phyloP scores from a whole-genome alignment of 2,888 invertebrate genomes.

The Leucophora obtusa region DNA sequence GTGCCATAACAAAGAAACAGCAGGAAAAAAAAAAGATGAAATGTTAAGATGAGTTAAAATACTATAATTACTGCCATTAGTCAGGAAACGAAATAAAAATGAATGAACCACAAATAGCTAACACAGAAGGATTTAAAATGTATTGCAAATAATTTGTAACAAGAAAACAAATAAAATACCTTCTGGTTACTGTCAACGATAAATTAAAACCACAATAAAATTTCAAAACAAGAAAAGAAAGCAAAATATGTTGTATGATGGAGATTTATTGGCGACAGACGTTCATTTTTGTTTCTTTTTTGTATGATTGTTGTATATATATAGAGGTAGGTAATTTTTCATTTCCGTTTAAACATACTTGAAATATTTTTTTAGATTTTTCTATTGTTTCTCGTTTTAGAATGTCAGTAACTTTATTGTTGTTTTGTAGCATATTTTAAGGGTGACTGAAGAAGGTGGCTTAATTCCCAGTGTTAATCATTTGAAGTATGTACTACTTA shows the following conservation, averaged over 20 bases:
- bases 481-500: too few species aligned
- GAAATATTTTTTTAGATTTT: constrained; percentile 1
- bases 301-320: neutral
- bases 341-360: constrained; percentile 13
- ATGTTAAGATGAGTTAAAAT: neutral
- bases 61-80: neutral
- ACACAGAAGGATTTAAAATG: neutral
- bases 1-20: neutral
- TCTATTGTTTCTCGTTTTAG: neutral
- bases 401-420: constrained; percentile 10
- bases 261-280: neutral
- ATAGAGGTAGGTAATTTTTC: constrained; percentile 20
- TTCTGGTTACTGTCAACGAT: neutral
- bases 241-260: neutral
- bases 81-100: neutral
- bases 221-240: neutral
- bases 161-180: neutral
- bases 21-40: neutral
- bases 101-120: neutral
- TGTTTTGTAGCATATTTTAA: constrained; percentile 36
- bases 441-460: constrained; percentile 29
- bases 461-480: constrained; percentile 20
- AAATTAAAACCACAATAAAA: neutral
- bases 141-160: constrained; percentile 1
- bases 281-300: neutral